Percentiles rank a stretch among this genome's conserved stretches.
Evolutionary conservation across 2,113 vertebrate genomes (phyloP).

Genomic region (Alethe diademata): DNA sequence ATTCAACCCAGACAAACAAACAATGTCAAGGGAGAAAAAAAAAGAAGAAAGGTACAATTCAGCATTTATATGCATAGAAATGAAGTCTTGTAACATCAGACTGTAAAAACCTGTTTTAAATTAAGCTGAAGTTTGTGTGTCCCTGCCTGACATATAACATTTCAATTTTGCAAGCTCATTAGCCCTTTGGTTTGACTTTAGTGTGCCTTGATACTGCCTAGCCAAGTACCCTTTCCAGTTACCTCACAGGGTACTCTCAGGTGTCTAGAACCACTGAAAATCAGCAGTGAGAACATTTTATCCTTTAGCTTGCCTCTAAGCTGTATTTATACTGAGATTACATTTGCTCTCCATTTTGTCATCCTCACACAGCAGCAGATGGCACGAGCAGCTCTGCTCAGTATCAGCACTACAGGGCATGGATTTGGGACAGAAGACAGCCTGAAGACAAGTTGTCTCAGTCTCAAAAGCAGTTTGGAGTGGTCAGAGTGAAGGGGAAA

Average conservation of each 20-base stretch:
- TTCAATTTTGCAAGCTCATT: neutral
- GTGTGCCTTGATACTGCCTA: neutral
- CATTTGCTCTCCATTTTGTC: neutral
- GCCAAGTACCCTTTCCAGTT: neutral
- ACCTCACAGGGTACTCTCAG: neutral
- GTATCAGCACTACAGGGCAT: neutral
- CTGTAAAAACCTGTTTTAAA: neutral
- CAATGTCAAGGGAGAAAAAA: neutral
- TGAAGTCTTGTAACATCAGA: neutral
- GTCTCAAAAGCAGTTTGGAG: neutral
- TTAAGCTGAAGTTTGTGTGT: neutral
- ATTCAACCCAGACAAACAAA: constrained; percentile 6
- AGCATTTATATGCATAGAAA: neutral
- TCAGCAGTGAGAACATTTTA: neutral
- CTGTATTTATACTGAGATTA: neutral
- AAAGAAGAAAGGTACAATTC: neutral
- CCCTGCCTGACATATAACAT: neutral
- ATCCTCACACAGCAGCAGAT: neutral
- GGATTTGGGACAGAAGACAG: neutral
- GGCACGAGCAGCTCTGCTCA: neutral
- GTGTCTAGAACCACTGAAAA: neutral
- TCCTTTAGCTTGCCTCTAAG: neutral
- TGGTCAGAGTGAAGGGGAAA: neutral
- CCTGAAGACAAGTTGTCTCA: neutral
- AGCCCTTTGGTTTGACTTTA: neutral